Evolutionary conservation across 1,140 invertebrate species (phyloP).

Genomic region (Solen grandis): DNA sequence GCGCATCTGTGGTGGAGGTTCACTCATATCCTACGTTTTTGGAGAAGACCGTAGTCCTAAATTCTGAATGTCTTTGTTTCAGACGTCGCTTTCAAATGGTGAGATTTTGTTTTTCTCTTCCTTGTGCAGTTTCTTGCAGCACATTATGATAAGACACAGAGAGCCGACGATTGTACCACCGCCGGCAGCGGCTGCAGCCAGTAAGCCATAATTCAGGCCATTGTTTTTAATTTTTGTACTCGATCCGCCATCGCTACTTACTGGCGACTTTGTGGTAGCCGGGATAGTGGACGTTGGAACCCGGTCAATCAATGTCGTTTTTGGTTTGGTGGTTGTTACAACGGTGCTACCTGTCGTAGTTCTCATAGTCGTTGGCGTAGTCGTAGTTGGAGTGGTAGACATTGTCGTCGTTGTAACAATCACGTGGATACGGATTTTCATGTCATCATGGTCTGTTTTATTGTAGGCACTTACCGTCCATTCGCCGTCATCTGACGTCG

Average conservation of each 20-base stretch:
- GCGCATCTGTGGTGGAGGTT: no score
- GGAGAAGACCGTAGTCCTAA: no score
- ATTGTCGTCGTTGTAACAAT: conserved; percentile 37
- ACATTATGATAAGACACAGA: conserved; percentile 14
- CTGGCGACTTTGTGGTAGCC: neutral
- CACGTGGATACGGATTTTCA: conserved; percentile 33
- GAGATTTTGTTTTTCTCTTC: conserved; percentile 34
- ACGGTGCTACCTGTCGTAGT: neutral
- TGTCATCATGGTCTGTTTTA: conserved; percentile 8
- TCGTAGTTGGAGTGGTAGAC: conserved; percentile 23
- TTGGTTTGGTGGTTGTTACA: conserved; percentile 22
- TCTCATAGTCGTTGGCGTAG: neutral
- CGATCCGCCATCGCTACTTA: neutral
- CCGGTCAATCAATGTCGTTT: neutral
- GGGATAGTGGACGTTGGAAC: neutral
- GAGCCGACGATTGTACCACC: conserved; percentile 29
- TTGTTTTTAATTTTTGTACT: conserved; percentile 26
- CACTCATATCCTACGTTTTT: no score
- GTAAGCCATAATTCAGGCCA: conserved; percentile 20
- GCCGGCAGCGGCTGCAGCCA: conserved; percentile 32
- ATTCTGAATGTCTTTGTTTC: no score
- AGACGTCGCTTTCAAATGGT: conserved; percentile 31
- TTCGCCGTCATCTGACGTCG: conserved; percentile 28
- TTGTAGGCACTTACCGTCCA: conserved; percentile 48
- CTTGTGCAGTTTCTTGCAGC: conserved; percentile 32